Percentiles rank a stretch among this genome's conserved stretches.
phyloP scores from a whole-genome alignment of 2,113 vertebrate genomes.

The Cebus imitator region DNA sequence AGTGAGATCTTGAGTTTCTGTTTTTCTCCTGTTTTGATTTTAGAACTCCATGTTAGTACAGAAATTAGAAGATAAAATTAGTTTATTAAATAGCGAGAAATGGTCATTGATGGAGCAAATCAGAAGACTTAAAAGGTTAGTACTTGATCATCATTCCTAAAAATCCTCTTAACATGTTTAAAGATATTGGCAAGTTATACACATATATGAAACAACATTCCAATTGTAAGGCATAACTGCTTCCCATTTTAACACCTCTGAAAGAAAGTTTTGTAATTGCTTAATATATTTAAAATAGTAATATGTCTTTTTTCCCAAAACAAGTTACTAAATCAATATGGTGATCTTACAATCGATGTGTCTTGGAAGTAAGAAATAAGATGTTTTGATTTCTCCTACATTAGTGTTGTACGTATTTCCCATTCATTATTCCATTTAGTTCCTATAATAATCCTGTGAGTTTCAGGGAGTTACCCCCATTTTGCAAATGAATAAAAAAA shows the following conservation, averaged over 20 bases:
- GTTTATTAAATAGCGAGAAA: constrained; percentile 93
- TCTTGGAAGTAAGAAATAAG: background rate
- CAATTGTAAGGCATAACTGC: background rate
- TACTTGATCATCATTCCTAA: constrained; percentile 57
- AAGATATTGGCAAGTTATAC: background rate
- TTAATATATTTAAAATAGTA: constrained; percentile 19
- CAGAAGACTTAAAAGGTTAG: constrained; percentile 95
- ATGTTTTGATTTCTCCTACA: background rate
- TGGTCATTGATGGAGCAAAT: constrained; percentile 95
- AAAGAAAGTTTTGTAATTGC: background rate
- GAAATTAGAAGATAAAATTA: constrained; percentile 97
- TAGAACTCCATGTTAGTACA: constrained; percentile 93
- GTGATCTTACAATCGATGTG: background rate
- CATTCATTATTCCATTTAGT: constrained; percentile 37
- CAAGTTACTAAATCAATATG: background rate
- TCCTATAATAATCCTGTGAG: background rate
- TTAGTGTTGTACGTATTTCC: background rate
- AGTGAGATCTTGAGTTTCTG: constrained; percentile 51
- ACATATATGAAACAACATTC: background rate
- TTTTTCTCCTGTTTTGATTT: constrained; percentile 77
- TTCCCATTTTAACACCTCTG: constrained; percentile 6
- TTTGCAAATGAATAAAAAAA: background rate
- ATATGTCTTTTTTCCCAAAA: background rate
- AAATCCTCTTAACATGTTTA: background rate
- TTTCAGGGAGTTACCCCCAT: background rate